Percentiles rank a stretch among this genome's conserved stretches.
Conservation (phyloP, 2,113 vertebrate species). For the Clarias batrachus region DNA sequence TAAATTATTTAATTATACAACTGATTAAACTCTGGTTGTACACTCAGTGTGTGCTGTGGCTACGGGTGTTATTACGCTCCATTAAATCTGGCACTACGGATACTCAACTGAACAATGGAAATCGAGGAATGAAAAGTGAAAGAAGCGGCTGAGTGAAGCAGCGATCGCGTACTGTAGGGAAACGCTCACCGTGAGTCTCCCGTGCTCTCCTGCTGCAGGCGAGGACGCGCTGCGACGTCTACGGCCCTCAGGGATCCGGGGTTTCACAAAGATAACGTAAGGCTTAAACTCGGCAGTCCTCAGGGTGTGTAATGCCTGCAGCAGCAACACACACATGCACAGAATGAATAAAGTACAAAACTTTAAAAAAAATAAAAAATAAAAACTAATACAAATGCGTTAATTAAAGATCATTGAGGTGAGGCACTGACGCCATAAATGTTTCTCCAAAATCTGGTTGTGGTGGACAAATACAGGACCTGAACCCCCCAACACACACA, state of each 20-base stretch:
- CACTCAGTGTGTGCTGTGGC: not conserved
- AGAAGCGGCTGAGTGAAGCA: not conserved
- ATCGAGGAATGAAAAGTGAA: not conserved
- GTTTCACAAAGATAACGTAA: constrained; percentile 89
- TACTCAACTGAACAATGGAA: not conserved
- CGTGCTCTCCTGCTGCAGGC: constrained; percentile 79
- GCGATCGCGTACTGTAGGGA: not conserved
- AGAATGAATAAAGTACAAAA: not conserved
- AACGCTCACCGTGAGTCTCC: constrained; percentile 68
- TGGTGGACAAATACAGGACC: not conserved
- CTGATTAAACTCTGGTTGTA: not conserved
- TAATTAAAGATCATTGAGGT: not conserved
- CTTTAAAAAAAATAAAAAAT: not conserved
- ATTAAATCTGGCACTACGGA: not conserved
- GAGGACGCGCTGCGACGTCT: constrained; percentile 71
- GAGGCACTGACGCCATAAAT: not conserved
- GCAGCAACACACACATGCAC: not conserved
- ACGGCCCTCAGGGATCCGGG: constrained; percentile 79
- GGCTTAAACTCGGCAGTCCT: constrained; percentile 92
- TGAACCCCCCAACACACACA: not conserved
- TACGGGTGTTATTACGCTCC: not conserved
- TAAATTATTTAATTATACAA: not conserved
- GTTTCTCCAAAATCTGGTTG: not conserved
- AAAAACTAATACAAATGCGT: not conserved
- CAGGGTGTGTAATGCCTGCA: constrained; percentile 85